Evolutionary conservation across 2,888 invertebrate genomes (phyloP).

Genomic region (Adelognathus sp.): DNA sequence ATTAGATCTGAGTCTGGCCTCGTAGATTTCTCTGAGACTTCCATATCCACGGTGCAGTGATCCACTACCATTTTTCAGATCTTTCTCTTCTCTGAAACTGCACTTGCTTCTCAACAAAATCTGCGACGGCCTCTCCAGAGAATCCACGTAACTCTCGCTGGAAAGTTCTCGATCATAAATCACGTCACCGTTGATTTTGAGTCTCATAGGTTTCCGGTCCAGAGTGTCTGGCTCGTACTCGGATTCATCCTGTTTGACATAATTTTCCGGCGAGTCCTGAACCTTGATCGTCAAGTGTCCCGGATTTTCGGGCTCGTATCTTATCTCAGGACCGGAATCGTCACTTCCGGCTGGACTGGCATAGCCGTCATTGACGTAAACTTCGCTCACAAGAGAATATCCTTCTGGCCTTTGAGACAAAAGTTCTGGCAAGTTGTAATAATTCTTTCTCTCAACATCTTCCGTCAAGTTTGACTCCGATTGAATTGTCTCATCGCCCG

Average conservation of each 20-base stretch:
- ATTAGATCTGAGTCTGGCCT: constrained; percentile 81
- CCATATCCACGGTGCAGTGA: constrained; percentile 84
- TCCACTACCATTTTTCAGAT: constrained; percentile 74
- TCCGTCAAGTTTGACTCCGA: constrained; percentile 75
- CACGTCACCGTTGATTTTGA: constrained; percentile 79
- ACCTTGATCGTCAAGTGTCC: constrained; percentile 93
- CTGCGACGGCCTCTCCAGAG: constrained; percentile 83
- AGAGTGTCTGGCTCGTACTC: constrained; percentile 93
- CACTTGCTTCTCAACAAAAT: constrained; percentile 87
- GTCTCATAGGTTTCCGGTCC: constrained; percentile 88
- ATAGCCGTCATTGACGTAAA: constrained; percentile 90
- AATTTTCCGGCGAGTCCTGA: constrained; percentile 90
- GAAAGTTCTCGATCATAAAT: constrained; percentile 78
- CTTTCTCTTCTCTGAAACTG: constrained; percentile 85
- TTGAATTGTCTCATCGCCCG: not conserved
- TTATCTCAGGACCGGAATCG: constrained; percentile 82
- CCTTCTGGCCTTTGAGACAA: constrained; percentile 81
- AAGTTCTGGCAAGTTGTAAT: constrained; percentile 82
- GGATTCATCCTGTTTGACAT: constrained; percentile 89
- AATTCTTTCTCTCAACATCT: constrained; percentile 62
- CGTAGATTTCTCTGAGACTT: constrained; percentile 89
- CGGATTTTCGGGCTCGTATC: constrained; percentile 85
- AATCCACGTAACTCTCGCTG: constrained; percentile 82
- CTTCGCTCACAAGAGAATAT: constrained; percentile 89
- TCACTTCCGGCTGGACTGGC: constrained; percentile 82